Evolutionary conservation across 35 echinoderm and acorn worm species (phyloP), one percentile per base, ranked within the genome.

Genomic region (Acanthaster planci): DNA sequence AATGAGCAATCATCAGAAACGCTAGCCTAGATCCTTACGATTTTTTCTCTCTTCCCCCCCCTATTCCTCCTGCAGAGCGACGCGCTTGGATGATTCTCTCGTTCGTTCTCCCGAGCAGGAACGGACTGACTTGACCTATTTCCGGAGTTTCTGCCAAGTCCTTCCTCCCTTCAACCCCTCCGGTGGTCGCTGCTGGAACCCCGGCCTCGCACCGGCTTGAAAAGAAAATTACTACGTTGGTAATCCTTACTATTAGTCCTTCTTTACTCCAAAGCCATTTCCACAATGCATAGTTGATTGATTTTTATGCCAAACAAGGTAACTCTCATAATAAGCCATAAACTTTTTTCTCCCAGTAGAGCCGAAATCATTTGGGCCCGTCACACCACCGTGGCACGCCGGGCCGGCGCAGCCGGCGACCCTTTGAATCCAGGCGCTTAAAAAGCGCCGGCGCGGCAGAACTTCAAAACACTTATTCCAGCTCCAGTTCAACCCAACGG

Each of bases 281-380:
- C 64, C 64, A 72, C 64, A 72, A 72, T 72, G 30, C 64, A 72
- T 72, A 72, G 21, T 72, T 72, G 64, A 72, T 72, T 72, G 64
- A 72, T 72, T 72, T 72, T 72, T 72, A 72, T 72, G 64, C 64
- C 64, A 72, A 72, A 72, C 64, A 72, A 72, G 64, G 64, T 72
- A 72, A 31, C 23, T 29, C 23, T 72, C 23, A 26, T 30, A 60
- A 21, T 22, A 26, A 72, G 30, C 64, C 64, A 31, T 72, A 72
- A 72, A 72, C 64, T 72, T 72, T 47, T 47, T 47, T 47, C 42
- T n/a, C 42, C 26, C 64, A 29, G 64, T 26, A 5, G 64, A 72
- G 64, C 56, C 52, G 0, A 26, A 26, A 30, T 72, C 64, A 72
- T 72, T 47, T 72, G 23, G 64, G 15, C 18, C 64, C 4, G 42